Evolutionary conservation across 2,888 invertebrate species (phyloP), one percentile per base, ranked within the genome.

Genomic region (Schrankia costaestrigalis): DNA sequence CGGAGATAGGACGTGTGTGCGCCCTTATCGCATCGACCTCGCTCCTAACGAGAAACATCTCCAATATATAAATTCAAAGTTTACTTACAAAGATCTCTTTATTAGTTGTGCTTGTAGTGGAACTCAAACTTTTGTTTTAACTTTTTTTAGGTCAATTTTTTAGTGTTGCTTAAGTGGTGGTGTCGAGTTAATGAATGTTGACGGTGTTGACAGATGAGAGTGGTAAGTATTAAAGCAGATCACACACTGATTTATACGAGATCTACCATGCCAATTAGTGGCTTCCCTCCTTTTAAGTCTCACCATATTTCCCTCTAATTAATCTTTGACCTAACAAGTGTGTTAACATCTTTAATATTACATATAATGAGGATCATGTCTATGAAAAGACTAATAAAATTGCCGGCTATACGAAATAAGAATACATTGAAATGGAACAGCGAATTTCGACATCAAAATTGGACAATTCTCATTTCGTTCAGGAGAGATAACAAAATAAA

Each of bases 171-270:
- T 41, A 46, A 55, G 70, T 76, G 66, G 36, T 56, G 49, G 54
- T 64, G 55, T 35, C 43, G 48, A 46, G 59, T 60, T 67, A 62
- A 71, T 67, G 54, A 71, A 70, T 65, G 65, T 73, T 67, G 69
- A 65, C 60, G 57, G 55, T 64, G 61, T 70, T 73, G 66, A 67
- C 65, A 56, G 56, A 64, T 62, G 52, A 63, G 52, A 44, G 53
- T 57, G 78, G 79, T 80, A 73, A 80, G 80, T 79, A 57, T 44
- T 50, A 53, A 42, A 47, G 47, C 41, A 46, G 46, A 44, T 55
- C 24, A 41, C 15, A 37, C 32, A 32, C 34, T 31, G 23, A 42
- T 48, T 50, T 58, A 33, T 35, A 41, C 14, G 21, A 25, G 14
- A 41, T 6, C 11, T 18, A 17, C 11, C 12, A 22, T 11, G 18